Percentiles rank a stretch among this genome's conserved stretches.
phyloP scores from a whole-genome alignment of 2,888 invertebrate genomes.

The Parnassius smintheus region DNA sequence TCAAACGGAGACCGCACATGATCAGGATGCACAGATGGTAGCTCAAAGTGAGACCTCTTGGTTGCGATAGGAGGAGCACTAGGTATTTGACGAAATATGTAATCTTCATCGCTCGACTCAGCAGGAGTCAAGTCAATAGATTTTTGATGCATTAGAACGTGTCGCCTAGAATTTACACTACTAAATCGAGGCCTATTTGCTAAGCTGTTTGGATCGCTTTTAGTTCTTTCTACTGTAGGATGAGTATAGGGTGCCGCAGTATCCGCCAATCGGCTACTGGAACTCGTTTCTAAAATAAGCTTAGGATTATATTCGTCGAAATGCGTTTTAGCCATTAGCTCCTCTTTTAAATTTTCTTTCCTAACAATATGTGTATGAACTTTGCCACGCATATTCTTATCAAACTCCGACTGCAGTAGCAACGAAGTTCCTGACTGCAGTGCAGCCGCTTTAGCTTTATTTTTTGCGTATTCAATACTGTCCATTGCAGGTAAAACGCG shows the following conservation, averaged over 20 bases:
- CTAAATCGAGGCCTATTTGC: conserved; percentile 87
- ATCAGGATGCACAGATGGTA: conserved; percentile 80
- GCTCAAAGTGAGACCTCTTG: conserved; percentile 86
- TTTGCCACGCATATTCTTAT: conserved; percentile 75
- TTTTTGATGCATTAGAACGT: conserved; percentile 91
- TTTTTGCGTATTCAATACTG: conserved; percentile 79
- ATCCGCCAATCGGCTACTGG: conserved; percentile 75
- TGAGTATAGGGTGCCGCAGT: conserved; percentile 82
- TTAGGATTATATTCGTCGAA: conserved; percentile 88
- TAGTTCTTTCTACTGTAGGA: conserved; percentile 90
- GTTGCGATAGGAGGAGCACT: conserved; percentile 87
- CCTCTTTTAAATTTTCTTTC: conserved; percentile 82
- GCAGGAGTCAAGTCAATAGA: conserved; percentile 92
- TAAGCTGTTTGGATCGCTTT: conserved; percentile 91
- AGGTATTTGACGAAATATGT: conserved; percentile 87
- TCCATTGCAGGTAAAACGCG: conserved; percentile 77
- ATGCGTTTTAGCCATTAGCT: conserved; percentile 84
- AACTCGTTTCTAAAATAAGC: conserved; percentile 76
- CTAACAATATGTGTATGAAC: conserved; percentile 67
- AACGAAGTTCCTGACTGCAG: conserved; percentile 72
- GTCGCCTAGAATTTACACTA: conserved; percentile 87
- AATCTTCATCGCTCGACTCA: conserved; percentile 92
- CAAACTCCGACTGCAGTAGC: conserved; percentile 83
- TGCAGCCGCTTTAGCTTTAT: conserved; percentile 72
- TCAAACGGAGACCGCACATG: conserved; percentile 85